Percentiles rank a stretch among this genome's conserved stretches.
Conservation (phyloP, 1,140 invertebrate genomes). For the Scylla paramamosain region DNA sequence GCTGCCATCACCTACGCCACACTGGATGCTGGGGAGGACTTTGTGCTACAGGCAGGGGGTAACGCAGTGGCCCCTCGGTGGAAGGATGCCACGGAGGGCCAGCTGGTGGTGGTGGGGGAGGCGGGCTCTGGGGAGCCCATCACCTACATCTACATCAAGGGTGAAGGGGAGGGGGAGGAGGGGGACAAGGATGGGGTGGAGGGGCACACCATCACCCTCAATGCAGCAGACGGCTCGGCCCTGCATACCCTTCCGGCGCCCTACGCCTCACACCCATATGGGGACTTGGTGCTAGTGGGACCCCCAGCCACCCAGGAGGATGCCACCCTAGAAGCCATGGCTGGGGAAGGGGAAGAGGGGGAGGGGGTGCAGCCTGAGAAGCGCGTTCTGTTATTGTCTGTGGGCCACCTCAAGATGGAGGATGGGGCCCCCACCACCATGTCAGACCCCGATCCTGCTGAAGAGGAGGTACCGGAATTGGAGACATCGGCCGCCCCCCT, state of each 20-base stretch:
- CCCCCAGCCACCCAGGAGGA: background rate
- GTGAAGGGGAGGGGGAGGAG: slow-evolving; percentile 48
- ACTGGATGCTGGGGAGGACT: slow-evolving; percentile 41
- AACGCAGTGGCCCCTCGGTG: background rate
- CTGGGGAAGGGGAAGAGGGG: background rate
- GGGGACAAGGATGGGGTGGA: slow-evolving; percentile 17
- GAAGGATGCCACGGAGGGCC: background rate
- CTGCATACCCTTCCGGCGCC: slow-evolving; percentile 60
- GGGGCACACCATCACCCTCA: slow-evolving; percentile 67
- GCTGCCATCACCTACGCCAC: slow-evolving; percentile 65
- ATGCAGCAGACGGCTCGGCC: slow-evolving; percentile 62
- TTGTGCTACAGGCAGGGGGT: slow-evolving; percentile 50
- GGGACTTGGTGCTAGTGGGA: slow-evolving; percentile 61
- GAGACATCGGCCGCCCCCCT: background rate
- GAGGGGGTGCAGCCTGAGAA: background rate
- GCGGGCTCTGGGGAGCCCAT: slow-evolving; percentile 49
- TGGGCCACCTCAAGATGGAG: slow-evolving; percentile 48
- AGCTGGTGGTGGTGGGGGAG: slow-evolving; percentile 68
- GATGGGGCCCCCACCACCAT: background rate
- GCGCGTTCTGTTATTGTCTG: slow-evolving; percentile 33
- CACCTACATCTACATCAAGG: slow-evolving; percentile 69
- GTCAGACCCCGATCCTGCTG: no score
- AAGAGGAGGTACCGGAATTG: background rate
- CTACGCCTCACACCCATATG: slow-evolving; percentile 62
- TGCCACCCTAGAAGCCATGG: background rate